Conservation (phyloP, 2,888 invertebrate species). For the Auanema freiburgensis region DNA sequence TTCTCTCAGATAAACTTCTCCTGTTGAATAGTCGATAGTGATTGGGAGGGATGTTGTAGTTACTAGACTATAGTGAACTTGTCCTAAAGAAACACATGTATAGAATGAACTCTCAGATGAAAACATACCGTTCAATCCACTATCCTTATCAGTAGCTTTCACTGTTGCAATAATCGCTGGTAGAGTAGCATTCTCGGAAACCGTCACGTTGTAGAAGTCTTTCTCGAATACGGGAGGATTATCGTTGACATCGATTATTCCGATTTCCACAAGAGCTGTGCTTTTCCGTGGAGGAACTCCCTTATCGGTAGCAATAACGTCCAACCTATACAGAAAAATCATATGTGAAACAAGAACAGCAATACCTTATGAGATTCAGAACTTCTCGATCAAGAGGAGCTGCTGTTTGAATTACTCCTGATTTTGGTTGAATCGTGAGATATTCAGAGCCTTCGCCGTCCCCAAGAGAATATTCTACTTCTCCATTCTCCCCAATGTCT, state of each 20-base stretch:
- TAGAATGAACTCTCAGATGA: neutral
- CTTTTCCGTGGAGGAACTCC: conserved; percentile 50
- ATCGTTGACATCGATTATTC: conserved; percentile 61
- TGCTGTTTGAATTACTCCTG: conserved; percentile 88
- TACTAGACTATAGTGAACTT: conserved; percentile 87
- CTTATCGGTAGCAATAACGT: conserved; percentile 62
- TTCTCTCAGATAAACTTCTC: conserved; percentile 70
- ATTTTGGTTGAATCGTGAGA: conserved; percentile 87
- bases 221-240: conserved; percentile 59
- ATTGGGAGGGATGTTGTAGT: conserved; percentile 83
- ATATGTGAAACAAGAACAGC: neutral
- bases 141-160: conserved; percentile 84
- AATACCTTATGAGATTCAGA: conserved; percentile 30
- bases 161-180: conserved; percentile 80
- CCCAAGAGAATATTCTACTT: conserved; percentile 62
- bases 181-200: conserved; percentile 81
- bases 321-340: conserved; percentile 24
- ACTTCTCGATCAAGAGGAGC: conserved; percentile 81
- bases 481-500: conserved; percentile 86
- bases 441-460: conserved; percentile 43
- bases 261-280: conserved; percentile 55
- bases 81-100: conserved; percentile 31
- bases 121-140: conserved; percentile 81
- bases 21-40: conserved; percentile 87
- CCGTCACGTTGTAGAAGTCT: conserved; percentile 52